Base-by-base conservation (phyloP, 2,888 invertebrate genomes). In the Eupithecia exiguata region DNA sequence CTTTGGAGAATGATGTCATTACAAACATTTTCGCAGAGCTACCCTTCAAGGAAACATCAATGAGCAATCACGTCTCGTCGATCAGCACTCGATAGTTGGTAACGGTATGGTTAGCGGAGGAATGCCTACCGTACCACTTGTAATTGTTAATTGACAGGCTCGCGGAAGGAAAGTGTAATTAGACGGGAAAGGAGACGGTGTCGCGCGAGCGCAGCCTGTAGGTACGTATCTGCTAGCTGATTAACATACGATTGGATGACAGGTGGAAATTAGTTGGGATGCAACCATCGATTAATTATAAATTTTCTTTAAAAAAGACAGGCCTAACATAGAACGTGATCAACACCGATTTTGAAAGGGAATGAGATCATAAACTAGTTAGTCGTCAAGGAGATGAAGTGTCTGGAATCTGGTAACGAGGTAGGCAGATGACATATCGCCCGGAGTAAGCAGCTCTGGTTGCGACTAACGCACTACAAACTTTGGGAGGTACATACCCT, bases 71-170 rank as follows among this genome's bases (percentile, higher is more conserved):
- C 62, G 62, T 58, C n/a, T 61, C 49, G 46, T 30, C 71, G 46
- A 72, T 68, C 68, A 62, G 21, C 40, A 40, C 43, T 18, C 14
- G n/a, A 38, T 65, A 65, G 21, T 14, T 62, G 5, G 49, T 68
- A 70, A 72, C 75, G 69, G 74, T 62, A 46, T 36, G 70, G 63
- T 61, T 72, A 67, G 61, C 36, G n/a, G n/a, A 68, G 68, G 72
- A 75, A 69, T 73, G 61, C 36, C 62, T 30, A 53, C 61, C 63
- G 43, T 74, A 74, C 75, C 72, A 75, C 84, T 88, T 87, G 84
- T 86, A 87, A 88, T 88, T 87, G 87, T 83, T 88, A 89, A 87
- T 89, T 86, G 86, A 85, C 85, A 84, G 82, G 83, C 83, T 82
- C 80, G 82, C 83, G 84, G 84, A 87, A 86, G 82, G 87, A 89